These are phyloP conservation scores for Scopus umbretta DNA, from an alignment of 2,113 vertebrate species.

Conservation along the genomic window DNA sequence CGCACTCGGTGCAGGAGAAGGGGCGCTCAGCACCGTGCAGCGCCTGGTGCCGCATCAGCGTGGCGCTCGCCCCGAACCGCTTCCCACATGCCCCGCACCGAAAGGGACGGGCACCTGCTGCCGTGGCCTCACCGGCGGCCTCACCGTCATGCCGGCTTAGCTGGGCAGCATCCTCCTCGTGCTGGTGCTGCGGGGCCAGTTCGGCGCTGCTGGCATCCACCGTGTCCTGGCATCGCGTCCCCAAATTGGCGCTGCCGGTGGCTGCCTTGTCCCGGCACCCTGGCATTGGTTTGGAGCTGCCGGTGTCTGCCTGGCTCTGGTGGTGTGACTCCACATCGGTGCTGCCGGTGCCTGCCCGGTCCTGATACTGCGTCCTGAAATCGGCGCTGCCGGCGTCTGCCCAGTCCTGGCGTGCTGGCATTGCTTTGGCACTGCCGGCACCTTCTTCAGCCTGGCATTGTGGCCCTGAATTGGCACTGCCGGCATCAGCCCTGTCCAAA, in stretches of 20 bases:
- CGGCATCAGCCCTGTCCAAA: not conserved
- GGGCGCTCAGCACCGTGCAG: not conserved
- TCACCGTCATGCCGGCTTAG: fast-evolving
- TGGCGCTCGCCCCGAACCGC: not conserved
- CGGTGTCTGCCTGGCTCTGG: not conserved
- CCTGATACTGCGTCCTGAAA: too few relatives aligned
- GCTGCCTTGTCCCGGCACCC: not conserved
- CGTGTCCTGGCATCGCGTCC: not conserved
- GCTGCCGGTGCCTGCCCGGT: not conserved
- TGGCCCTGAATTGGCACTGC: not conserved
- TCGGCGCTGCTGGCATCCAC: not conserved
- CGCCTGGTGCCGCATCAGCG: not conserved
- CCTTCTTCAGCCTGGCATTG: not conserved
- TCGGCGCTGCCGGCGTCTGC: not conserved
- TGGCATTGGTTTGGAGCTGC: not conserved
- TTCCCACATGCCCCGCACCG: not conserved
- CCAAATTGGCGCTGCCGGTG: too few relatives aligned
- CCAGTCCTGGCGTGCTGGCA: not conserved
- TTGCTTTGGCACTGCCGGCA: not conserved
- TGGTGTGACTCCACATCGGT: not conserved
- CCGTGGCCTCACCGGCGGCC: not conserved
- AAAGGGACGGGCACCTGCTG: not conserved
- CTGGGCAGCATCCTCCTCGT: not conserved
- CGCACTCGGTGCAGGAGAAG: not conserved
- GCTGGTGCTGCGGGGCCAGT: not conserved